phyloP scores from a whole-genome alignment of 1,140 invertebrate genomes.

The Drosophila triauraria region DNA sequence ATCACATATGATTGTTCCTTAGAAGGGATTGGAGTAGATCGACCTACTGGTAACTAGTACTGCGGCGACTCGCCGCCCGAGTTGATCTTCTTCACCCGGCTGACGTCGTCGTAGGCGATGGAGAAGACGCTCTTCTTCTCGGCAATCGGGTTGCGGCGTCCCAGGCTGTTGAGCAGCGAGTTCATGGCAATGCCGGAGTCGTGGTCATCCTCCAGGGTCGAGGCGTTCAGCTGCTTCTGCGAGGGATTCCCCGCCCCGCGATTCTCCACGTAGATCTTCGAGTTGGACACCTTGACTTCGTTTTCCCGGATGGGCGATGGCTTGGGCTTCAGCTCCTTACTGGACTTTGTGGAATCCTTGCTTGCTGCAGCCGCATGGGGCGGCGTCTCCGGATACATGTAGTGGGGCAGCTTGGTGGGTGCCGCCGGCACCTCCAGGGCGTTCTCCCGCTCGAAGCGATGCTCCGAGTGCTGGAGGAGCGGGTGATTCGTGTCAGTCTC shows the following conservation, averaged over 20 bases:
- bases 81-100: constrained; percentile 79
- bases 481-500: constrained; percentile 87
- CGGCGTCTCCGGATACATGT: constrained; percentile 87
- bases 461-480: constrained; percentile 90
- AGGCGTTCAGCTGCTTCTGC: constrained; percentile 80
- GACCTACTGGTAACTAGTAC: constrained; percentile 38
- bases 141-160: constrained; percentile 90
- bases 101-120: constrained; percentile 95
- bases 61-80: constrained; percentile 84
- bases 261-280: constrained; percentile 54
- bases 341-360: constrained; percentile 30
- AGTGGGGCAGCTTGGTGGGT: constrained; percentile 88
- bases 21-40: constrained; percentile 25
- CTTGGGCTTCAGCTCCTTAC: constrained; percentile 57
- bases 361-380: constrained; percentile 56
- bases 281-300: constrained; percentile 74
- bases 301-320: constrained; percentile 82
- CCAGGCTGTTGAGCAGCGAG: constrained; percentile 86
- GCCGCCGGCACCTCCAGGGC: constrained; percentile 88
- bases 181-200: constrained; percentile 91
- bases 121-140: constrained; percentile 97
- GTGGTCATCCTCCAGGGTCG: constrained; percentile 88
- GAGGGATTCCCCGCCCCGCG: constrained; percentile 13
- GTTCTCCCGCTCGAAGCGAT: constrained; percentile 89
- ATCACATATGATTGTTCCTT: constrained; percentile 72